Base-by-base conservation (phyloP, 2,113 vertebrate genomes). In the Caracal caracal region DNA sequence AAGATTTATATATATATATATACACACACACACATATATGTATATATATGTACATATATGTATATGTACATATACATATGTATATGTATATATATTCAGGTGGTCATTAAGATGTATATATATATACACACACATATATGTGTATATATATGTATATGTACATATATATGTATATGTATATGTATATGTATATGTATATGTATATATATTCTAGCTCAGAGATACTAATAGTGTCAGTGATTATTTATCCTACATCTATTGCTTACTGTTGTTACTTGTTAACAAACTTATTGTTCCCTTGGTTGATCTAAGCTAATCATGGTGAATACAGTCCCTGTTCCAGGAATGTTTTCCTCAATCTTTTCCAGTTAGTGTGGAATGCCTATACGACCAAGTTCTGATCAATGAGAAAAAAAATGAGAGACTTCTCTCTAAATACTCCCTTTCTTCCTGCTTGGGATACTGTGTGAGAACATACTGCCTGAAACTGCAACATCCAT, bases 31-130 rank as follows among this genome's bases (percentile, higher is more conserved):
- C 16, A 59, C 16, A 53, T 4, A 16, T 53, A 53, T 53, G 9
- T 53, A 16, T 43, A 43, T 1, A 43, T 53, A 53, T 5, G 1
- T 5, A 53, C 0, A 6, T 5, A 5, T 40, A 1, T 40, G 6
- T 40, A 0, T 6, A 6, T 40, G 1, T 7, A 7, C 7, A 7
- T 43, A 6, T 7, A 1, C 1, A 10, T 53, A 51, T 47, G 61
- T 26, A 43, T 6, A 43, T 43, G 1, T 40, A 40, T 5, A 40
- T 5, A 5, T 40, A 40, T n/a, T n/a, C n/a, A n/a, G n/a, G n/a
- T n/a, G n/a, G n/a, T n/a, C n/a, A n/a, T n/a, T n/a, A n/a, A n/a
- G n/a, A n/a, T n/a, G n/a, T n/a, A n/a, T n/a, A n/a, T 51, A 2
- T 51, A 51, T 12, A 51, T 51, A 51, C 13, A 51, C 13, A 51